Percentiles rank a stretch among this genome's conserved stretches.
Conservation (phyloP, 92 coral and sea anemone genomes). For the Nematostella vectensis region DNA sequence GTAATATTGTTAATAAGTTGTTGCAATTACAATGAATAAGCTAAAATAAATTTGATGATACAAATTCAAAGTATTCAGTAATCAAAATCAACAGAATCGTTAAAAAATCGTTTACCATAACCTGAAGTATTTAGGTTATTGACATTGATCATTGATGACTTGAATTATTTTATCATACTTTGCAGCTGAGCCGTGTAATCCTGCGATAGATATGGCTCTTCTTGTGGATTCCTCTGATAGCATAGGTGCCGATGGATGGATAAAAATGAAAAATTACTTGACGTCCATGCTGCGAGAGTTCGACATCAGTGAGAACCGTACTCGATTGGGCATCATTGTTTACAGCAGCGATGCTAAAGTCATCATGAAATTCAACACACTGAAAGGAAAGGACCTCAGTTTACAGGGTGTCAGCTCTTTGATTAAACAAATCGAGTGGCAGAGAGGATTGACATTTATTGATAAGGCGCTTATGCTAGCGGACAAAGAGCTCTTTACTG, state of each 20-base stretch:
- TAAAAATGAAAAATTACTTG: conserved; percentile 16
- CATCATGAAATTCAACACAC: conserved; percentile 16
- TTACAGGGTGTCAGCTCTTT: conserved; percentile 1
- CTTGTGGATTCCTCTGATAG: conserved; percentile 33
- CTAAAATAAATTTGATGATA: too few species aligned
- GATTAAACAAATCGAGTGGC: conserved; percentile 18
- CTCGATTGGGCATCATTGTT: conserved; percentile 9
- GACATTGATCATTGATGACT: too few species aligned
- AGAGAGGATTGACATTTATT: conserved; percentile 23
- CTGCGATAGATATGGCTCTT: conserved; percentile 20
- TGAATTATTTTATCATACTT: too few species aligned
- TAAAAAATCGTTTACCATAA: too few species aligned
- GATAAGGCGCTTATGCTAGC: conserved; percentile 30
- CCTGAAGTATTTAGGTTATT: too few species aligned
- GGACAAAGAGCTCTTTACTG: conserved; percentile 9
- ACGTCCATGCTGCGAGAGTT: conserved; percentile 3
- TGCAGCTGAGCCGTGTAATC: conserved; percentile 19
- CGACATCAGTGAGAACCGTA: conserved; percentile 8
- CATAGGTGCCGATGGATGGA: conserved; percentile 26
- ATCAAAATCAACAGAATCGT: too few species aligned
- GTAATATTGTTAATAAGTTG: too few species aligned
- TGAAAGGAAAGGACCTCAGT: conserved; percentile 8
- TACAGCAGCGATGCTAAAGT: conserved; percentile 20
- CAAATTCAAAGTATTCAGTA: too few species aligned
- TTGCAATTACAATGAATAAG: too few species aligned